Conservation (phyloP, 2,113 vertebrate genomes). For the Tetrao urogallus region DNA sequence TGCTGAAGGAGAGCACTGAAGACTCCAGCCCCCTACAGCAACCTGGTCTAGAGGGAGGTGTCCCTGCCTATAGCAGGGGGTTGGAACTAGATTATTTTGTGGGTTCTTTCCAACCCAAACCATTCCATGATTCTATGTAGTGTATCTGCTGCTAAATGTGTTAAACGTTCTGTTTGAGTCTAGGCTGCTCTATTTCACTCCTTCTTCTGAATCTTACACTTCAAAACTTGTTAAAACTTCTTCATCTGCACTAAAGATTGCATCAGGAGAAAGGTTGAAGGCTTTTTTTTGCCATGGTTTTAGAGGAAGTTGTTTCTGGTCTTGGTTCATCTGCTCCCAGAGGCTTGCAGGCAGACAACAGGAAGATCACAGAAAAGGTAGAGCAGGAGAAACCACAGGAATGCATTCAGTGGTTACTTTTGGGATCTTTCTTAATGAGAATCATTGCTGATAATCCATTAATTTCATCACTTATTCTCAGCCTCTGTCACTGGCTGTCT, state of each 20-base stretch:
- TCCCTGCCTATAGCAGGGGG: no score
- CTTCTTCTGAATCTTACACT: not conserved
- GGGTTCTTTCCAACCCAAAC: no score
- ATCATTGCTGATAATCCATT: not conserved
- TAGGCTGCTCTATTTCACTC: not conserved
- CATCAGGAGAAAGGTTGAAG: not conserved
- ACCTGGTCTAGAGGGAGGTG: no score
- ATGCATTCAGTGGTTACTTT: not conserved
- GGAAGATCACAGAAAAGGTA: accelerated
- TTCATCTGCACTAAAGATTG: accelerated
- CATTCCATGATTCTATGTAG: accelerated
- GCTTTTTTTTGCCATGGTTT: not conserved
- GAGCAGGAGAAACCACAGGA: not conserved
- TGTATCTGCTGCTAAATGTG: not conserved
- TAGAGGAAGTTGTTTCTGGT: not conserved
- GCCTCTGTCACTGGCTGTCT: not conserved
- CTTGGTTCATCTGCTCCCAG: not conserved
- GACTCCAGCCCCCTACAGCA: not conserved
- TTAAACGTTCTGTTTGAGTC: not conserved
- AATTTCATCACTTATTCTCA: accelerated
- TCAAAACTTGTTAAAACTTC: not conserved
- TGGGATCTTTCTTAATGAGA: not conserved
- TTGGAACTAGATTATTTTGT: no score
- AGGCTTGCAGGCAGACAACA: not conserved
- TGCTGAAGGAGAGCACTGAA: not conserved